These are phyloP conservation scores for Erinaceus europaeus DNA, from an alignment of 2,113 vertebrate genomes.

Conservation along the genomic window DNA sequence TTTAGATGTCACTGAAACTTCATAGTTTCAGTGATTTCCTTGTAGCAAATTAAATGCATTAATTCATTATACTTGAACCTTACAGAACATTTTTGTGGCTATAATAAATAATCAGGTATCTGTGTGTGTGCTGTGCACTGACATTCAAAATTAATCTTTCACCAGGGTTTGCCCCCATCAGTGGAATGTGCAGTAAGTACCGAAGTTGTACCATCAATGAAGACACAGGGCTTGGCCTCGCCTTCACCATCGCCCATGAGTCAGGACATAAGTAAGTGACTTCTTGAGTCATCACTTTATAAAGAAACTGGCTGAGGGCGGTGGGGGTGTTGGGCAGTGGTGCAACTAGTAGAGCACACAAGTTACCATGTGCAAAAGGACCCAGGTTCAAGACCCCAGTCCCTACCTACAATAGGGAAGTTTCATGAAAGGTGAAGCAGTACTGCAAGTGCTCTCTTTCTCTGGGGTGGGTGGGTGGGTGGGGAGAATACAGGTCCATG, in stretches of 20 bases:
- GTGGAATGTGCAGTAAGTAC: constrained; percentile 98
- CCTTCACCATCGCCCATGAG: constrained; percentile 98
- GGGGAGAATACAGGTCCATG: too few species aligned
- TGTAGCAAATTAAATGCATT: background rate
- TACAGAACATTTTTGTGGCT: background rate
- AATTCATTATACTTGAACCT: background rate
- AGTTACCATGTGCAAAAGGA: too few species aligned
- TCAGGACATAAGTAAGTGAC: constrained; percentile 96
- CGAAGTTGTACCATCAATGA: constrained; percentile 99
- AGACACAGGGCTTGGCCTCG: constrained; percentile 95
- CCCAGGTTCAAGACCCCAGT: too few species aligned
- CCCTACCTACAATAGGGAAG: too few species aligned
- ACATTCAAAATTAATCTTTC: constrained; percentile 49
- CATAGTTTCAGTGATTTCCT: background rate
- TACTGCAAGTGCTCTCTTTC: too few species aligned
- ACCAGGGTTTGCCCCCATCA: constrained; percentile 97
- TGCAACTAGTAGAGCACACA: too few species aligned
- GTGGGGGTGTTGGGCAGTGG: too few species aligned
- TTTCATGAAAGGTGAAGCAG: too few species aligned
- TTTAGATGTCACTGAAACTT: background rate
- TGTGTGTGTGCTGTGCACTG: background rate
- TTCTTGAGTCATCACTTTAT: background rate
- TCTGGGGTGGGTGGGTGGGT: too few species aligned
- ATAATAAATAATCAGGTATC: background rate
- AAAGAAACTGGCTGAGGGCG: background rate